Evolutionary conservation across 2,113 vertebrate species (phyloP).

Genomic region (Hippocampus mohnikei): DNA sequence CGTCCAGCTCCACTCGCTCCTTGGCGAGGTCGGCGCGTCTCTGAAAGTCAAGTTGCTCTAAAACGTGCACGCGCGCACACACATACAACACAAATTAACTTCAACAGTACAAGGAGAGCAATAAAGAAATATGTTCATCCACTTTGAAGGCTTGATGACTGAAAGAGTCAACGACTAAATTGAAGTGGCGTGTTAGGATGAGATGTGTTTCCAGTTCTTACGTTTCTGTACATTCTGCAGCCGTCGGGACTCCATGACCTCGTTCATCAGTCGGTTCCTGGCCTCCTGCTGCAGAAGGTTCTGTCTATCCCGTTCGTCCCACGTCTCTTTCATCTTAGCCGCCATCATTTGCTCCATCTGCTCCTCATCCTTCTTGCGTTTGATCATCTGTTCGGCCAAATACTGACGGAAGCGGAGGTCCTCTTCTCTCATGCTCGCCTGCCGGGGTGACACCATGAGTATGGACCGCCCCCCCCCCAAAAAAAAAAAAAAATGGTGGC

Average conservation of each 20-base stretch:
- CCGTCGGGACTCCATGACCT: constrained; percentile 74
- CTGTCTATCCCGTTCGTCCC: constrained; percentile 64
- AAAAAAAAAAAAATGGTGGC: too few species aligned
- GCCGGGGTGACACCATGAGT: background rate
- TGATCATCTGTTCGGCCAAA: constrained; percentile 69
- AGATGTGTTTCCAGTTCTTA: constrained; percentile 55
- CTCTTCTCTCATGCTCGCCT: constrained; percentile 76
- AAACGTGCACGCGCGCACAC: constrained; percentile 20
- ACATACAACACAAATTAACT: background rate
- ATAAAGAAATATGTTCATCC: too few species aligned
- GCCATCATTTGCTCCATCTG: constrained; percentile 71
- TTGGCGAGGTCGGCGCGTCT: constrained; percentile 62
- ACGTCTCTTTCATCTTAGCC: constrained; percentile 67
- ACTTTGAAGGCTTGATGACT: too few species aligned
- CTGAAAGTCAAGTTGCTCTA: constrained; percentile 72
- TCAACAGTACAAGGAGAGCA: too few species aligned
- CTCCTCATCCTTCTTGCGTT: constrained; percentile 69
- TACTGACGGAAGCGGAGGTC: constrained; percentile 76
- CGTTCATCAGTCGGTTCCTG: constrained; percentile 72
- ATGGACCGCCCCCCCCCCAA: background rate
- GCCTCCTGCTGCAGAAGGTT: constrained; percentile 67
- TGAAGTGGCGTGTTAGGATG: too few species aligned
- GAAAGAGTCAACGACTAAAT: too few species aligned
- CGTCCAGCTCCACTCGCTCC: constrained; percentile 70
- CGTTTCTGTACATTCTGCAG: constrained; percentile 82